Evolutionary conservation across 2,113 vertebrate genomes (phyloP).

Genomic region (Kobus ellipsiprymnus): DNA sequence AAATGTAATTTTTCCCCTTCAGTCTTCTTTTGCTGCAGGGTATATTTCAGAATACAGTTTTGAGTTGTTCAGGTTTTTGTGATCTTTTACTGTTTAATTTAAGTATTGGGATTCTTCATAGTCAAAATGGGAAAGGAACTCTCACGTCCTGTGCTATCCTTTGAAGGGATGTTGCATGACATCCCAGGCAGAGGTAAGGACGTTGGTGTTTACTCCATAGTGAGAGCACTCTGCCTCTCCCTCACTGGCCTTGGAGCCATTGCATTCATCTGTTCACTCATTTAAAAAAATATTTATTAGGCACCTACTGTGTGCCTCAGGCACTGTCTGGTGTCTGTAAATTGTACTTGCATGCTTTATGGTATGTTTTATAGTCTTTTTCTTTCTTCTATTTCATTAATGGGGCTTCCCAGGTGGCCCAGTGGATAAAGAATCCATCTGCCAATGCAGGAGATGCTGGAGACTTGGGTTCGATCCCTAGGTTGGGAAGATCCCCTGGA

Average conservation of each 20-base stretch:
- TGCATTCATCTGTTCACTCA: neutral
- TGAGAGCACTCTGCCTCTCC: neutral
- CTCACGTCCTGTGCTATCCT: neutral
- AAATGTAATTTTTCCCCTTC: neutral
- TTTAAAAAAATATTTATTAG: neutral
- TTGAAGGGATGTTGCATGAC: neutral
- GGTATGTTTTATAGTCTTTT: conserved; percentile 7
- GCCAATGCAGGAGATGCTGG: neutral
- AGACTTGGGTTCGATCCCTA: neutral
- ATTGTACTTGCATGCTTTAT: neutral
- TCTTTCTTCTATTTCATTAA: neutral
- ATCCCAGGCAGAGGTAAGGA: neutral
- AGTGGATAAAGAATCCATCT: neutral
- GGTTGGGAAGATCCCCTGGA: neutral
- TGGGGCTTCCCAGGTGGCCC: neutral
- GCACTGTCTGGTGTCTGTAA: neutral
- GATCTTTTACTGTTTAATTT: neutral
- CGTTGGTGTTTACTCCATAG: neutral
- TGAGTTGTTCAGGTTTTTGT: neutral
- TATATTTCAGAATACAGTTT: neutral
- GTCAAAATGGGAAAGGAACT: neutral
- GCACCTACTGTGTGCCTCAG: neutral
- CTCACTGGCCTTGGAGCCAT: neutral
- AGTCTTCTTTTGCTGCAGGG: neutral
- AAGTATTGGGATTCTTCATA: neutral